Base-by-base conservation (phyloP, 2,888 invertebrate species). In the Epirrhoe tristata region DNA sequence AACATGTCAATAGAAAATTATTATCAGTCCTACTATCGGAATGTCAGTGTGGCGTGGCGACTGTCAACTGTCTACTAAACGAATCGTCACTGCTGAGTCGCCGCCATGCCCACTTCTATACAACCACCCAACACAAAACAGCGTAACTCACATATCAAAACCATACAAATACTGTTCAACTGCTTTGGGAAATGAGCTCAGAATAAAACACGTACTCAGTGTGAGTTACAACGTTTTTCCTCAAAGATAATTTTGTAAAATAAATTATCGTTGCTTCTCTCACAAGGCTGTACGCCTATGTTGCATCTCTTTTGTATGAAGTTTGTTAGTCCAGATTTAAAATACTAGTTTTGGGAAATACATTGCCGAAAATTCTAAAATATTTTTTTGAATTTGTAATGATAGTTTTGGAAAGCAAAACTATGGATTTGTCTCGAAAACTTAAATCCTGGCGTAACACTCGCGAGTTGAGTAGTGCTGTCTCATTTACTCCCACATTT, bases 61-160 rank as follows among this genome's bases (percentile, higher is more conserved):
- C 91, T 93, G 93, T 93, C 93, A 93, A 93, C 86, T 93, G 92
- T 93, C 91, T 93, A 93, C 93, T 93, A 93, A 93, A 90, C 90
- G 91, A 91, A 90, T 91, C 90, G 91, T 91, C 93, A 90, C 88
- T 89, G 89, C 85, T 86, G 83, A 85, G 86, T 86, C 84, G 87
- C 88, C 88, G 93, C 93, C 93, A 91, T 92, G 93, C 93, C 93
- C 92, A 91, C 92, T 90, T 90, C 85, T 76, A 84, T 79, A 79
- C 74, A 78, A 77, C 50, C 62, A 55, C 43, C 24, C 12, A 55
- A 8, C 31, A 39, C 65, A 69, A 83, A 79, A 83, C 48, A 74
- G 58, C 73, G 50, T 73, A 85, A 77, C 61, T 71, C 66, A 58
- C 55, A 70, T 66, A 69, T 57, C 17, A 12, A n/a, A 60, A 70